phyloP scores from a whole-genome alignment of 2,113 vertebrate genomes.

The Boulengeromyrus knoepffleri region DNA sequence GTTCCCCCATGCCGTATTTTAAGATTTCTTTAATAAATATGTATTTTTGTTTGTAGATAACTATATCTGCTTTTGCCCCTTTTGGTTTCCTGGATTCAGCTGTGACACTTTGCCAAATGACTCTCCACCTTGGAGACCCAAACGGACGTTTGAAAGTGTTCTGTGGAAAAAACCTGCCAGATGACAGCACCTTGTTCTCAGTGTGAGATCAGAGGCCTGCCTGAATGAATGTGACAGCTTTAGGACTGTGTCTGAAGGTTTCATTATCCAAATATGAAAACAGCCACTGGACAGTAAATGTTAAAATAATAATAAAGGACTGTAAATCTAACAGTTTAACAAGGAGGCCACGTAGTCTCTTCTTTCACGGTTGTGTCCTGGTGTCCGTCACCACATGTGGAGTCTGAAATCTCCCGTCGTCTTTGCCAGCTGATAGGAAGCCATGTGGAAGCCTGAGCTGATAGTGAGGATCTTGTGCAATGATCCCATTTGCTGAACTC shows the following conservation, averaged over 20 bases:
- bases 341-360: not conserved
- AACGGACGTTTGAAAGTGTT: not conserved
- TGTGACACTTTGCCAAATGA: constrained; percentile 15
- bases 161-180: not conserved
- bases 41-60: constrained; percentile 33
- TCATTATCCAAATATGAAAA: constrained; percentile 10
- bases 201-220: not conserved
- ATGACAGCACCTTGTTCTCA: not conserved
- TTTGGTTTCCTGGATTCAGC: constrained; percentile 19
- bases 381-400: not conserved
- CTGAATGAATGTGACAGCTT: constrained; percentile 26
- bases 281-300: constrained; percentile 8
- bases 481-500: constrained; percentile 38
- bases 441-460: constrained; percentile 36
- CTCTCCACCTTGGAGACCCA: not conserved
- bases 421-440: not conserved
- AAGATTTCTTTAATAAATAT: constrained; percentile 35
- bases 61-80: constrained; percentile 18
- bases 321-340: constrained; percentile 5
- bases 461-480: constrained; percentile 40
- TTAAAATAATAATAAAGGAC: not conserved
- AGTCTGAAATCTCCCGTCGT: not conserved
- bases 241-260: not conserved
- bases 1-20: constrained; percentile 52
- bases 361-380: not conserved